Evolutionary conservation across 2,113 vertebrate genomes (phyloP).

Genomic region (Myiozetetes cayanensis): DNA sequence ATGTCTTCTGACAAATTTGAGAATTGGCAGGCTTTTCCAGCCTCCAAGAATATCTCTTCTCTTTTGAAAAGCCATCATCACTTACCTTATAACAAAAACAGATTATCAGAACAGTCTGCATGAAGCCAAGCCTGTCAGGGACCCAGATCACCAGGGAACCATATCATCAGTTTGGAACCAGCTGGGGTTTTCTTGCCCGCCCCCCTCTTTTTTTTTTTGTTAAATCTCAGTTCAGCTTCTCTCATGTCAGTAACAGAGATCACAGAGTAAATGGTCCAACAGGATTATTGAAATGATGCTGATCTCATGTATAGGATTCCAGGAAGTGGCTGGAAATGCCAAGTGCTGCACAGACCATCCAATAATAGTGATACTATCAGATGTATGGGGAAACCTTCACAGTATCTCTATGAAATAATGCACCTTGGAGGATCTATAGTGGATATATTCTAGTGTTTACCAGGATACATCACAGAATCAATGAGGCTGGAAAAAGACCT

Average conservation of each 20-base stretch:
- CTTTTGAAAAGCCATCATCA: not conserved
- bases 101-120: not conserved
- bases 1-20: not conserved
- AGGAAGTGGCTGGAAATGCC: not conserved
- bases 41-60: not conserved
- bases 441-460: not conserved
- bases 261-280: not conserved
- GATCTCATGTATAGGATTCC: not conserved
- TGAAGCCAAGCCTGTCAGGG: not conserved
- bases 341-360: not conserved
- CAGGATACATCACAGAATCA: not conserved
- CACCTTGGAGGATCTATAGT: not conserved
- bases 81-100: not conserved
- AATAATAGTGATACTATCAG: not conserved
- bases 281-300: not conserved
- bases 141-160: not conserved
- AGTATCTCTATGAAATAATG: not conserved
- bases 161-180: not conserved
- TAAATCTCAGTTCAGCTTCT: not conserved
- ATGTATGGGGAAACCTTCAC: not conserved
- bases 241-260: not conserved
- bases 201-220: not conserved
- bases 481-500: not conserved
- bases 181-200: not conserved
- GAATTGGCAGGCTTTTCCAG: not conserved